Percentiles rank a stretch among this genome's conserved stretches.
Conservation (phyloP, 1,140 invertebrate genomes). For the Telenomus remus region DNA sequence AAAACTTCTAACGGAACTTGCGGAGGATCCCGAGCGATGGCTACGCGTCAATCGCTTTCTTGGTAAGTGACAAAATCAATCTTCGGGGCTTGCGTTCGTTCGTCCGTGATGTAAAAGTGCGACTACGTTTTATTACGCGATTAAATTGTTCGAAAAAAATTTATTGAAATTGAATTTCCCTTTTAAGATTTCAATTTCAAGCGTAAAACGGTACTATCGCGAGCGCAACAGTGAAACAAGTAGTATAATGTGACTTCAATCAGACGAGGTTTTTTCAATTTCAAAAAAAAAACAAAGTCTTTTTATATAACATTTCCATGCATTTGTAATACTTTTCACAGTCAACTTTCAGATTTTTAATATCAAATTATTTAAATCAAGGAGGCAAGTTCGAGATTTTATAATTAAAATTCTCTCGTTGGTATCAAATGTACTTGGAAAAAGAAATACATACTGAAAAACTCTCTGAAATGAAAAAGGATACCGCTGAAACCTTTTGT, state of each 20-base stretch:
- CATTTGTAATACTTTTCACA: too few relatives aligned
- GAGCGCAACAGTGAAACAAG: background rate
- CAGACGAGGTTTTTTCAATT: background rate
- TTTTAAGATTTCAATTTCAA: background rate
- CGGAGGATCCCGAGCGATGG: constrained; percentile 61
- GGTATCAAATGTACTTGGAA: too few relatives aligned
- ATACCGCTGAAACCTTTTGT: background rate
- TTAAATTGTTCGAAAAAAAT: background rate
- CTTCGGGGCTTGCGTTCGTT: background rate
- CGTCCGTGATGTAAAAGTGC: background rate
- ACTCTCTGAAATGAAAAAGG: too few relatives aligned
- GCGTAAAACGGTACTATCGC: background rate
- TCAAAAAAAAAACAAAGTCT: too few relatives aligned
- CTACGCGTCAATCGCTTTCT: constrained; percentile 63
- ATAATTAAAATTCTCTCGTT: too few relatives aligned
- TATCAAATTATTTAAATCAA: too few relatives aligned
- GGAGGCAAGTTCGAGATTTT: too few relatives aligned
- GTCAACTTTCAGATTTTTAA: too few relatives aligned
- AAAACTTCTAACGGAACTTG: constrained; percentile 61
- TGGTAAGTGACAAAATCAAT: constrained; percentile 62
- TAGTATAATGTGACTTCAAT: background rate
- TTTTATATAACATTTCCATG: too few relatives aligned
- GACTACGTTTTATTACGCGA: background rate
- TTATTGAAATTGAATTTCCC: background rate
- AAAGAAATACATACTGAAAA: too few relatives aligned